Conservation (phyloP, 2,888 invertebrate genomes). For the Minunthozetes semirufus region DNA sequence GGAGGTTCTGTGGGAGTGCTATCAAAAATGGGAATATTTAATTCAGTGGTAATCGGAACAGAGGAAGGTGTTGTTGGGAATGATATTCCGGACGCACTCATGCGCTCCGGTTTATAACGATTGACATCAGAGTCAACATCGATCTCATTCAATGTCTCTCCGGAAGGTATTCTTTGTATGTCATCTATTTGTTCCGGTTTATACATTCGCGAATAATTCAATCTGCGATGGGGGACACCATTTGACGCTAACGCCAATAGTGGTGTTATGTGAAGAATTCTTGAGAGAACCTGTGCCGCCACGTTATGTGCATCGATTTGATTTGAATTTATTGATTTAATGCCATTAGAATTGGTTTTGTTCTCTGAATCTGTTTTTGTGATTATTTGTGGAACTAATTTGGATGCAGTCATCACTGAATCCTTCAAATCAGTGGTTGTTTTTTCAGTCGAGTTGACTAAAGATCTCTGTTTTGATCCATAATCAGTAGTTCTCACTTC, state of each 20-base stretch:
- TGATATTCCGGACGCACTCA: not conserved
- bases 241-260: not conserved
- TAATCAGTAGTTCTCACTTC: slow-evolving; percentile 11
- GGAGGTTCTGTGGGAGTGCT: not conserved
- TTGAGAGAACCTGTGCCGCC: not conserved
- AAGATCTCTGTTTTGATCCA: not conserved
- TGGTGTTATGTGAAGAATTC: not conserved
- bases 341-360: too few species aligned
- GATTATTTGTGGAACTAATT: not conserved
- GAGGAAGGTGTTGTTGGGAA: not conserved
- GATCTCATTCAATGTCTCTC: not conserved
- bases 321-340: not conserved
- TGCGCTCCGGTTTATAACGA: not conserved
- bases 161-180: not conserved
- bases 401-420: not conserved
- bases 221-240: not conserved
- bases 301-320: not conserved
- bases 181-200: not conserved
- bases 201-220: not conserved
- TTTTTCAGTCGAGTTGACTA: not conserved
- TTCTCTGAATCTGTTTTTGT: not conserved
- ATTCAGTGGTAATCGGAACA: not conserved
- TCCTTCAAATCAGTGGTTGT: not conserved
- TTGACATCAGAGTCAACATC: not conserved
- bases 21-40: not conserved